These are phyloP conservation scores for Antitype chi DNA, from an alignment of 2,888 invertebrate species.

Conservation along the genomic window DNA sequence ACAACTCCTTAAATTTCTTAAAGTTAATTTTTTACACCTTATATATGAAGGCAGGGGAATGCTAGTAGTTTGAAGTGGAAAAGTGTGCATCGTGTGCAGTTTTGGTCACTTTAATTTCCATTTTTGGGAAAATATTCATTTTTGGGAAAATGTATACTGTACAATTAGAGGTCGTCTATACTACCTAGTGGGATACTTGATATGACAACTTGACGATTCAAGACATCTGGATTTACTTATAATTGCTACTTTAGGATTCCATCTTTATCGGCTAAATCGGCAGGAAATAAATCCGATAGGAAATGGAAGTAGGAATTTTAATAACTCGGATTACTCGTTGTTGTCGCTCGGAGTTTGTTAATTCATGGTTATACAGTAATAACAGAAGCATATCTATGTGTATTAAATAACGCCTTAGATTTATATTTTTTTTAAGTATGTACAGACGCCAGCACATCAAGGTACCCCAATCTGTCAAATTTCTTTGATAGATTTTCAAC, in stretches of 20 bases:
- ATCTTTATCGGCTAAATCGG: not conserved
- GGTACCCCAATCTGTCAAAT: too few species aligned
- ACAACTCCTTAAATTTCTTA: too few species aligned
- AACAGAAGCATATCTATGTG: not conserved
- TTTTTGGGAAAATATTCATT: not conserved
- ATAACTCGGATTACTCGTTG: not conserved
- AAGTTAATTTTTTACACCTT: too few species aligned
- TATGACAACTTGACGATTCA: not conserved
- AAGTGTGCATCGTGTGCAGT: not conserved
- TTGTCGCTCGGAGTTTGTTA: not conserved
- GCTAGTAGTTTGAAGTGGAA: slow-evolving; percentile 4
- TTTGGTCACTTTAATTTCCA: not conserved
- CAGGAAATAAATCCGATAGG: not conserved
- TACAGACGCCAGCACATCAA: too few species aligned
- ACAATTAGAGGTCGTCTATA: not conserved
- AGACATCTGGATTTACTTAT: not conserved
- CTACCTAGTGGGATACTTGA: not conserved
- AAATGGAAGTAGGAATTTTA: not conserved
- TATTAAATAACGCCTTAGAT: not conserved
- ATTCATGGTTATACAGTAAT: not conserved
- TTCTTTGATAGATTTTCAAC: too few species aligned
- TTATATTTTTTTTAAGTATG: too few species aligned
- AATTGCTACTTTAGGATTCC: not conserved
- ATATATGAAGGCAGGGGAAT: not conserved
- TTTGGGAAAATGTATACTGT: not conserved